These are phyloP conservation scores for Struthio camelus DNA, from an alignment of 2,113 vertebrate species.

Conservation along the genomic window DNA sequence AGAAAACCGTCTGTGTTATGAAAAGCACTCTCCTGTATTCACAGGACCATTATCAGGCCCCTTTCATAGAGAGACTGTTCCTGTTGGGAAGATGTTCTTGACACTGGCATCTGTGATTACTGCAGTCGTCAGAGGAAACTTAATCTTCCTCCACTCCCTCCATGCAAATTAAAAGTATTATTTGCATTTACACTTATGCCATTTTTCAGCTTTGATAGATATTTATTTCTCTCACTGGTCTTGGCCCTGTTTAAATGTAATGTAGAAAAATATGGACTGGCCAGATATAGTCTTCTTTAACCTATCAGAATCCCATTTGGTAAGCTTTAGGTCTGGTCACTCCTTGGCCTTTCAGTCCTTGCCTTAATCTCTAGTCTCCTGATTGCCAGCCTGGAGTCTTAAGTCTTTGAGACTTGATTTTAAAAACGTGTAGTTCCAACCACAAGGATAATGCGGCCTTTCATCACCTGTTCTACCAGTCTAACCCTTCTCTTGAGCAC, in stretches of 20 bases:
- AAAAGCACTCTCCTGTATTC: background rate
- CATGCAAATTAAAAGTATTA: background rate
- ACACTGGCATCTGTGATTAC: background rate
- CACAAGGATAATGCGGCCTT: background rate
- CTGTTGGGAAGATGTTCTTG: background rate
- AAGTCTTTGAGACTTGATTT: background rate
- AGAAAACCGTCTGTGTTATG: background rate
- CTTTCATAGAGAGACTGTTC: background rate
- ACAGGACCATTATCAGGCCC: background rate
- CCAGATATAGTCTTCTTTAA: background rate
- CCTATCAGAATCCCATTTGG: background rate
- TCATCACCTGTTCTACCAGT: background rate
- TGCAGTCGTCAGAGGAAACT: background rate
- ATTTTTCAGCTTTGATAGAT: background rate
- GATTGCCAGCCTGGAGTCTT: background rate
- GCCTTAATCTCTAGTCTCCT: background rate
- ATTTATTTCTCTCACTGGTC: background rate
- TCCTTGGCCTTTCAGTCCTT: background rate
- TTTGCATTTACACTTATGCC: background rate
- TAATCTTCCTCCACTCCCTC: background rate
- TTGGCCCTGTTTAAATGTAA: background rate
- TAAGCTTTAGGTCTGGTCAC: background rate
- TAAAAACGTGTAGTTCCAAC: background rate
- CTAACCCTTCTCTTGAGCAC: background rate
- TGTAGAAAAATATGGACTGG: background rate